Evolutionary conservation across 2,888 invertebrate genomes (phyloP).

Genomic region (Oscheius sp.): DNA sequence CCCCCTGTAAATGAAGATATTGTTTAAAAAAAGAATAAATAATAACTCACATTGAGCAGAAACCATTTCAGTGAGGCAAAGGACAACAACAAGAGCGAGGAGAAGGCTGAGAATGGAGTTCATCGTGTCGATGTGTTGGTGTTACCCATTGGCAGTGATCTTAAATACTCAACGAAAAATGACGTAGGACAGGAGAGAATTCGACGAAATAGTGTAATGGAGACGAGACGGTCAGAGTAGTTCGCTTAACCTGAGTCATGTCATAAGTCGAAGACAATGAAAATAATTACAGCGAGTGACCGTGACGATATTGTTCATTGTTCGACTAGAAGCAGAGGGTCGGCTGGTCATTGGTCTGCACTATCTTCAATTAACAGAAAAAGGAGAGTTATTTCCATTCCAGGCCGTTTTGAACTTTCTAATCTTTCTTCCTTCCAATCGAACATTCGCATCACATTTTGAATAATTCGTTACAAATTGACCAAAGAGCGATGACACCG

Average conservation of each 20-base stretch:
- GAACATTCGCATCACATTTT: too few relatives aligned
- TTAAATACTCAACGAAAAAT: background rate
- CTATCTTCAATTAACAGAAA: too few relatives aligned
- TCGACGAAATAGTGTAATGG: background rate
- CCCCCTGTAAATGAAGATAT: slow-evolving; percentile 1
- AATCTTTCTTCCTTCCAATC: too few relatives aligned
- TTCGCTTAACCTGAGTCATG: background rate
- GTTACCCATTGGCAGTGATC: background rate
- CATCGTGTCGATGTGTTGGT: background rate
- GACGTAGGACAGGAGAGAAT: slow-evolving; percentile 1
- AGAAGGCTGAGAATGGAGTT: background rate
- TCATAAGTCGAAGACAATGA: too few relatives aligned
- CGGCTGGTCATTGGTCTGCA: too few relatives aligned
- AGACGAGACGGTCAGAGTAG: slow-evolving; percentile 11
- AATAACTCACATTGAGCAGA: slow-evolving; percentile 10
- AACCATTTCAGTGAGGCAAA: slow-evolving; percentile 2
- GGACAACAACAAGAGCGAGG: background rate
- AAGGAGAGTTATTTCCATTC: too few relatives aligned
- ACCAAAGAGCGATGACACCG: too few relatives aligned
- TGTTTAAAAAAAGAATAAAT: background rate
- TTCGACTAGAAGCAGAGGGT: too few relatives aligned
- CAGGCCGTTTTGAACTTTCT: too few relatives aligned
- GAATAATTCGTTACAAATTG: too few relatives aligned
- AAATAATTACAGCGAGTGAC: too few relatives aligned
- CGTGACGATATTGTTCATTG: too few relatives aligned